Base-by-base conservation (phyloP, 2,113 vertebrate species). In the Labeo catla region DNA sequence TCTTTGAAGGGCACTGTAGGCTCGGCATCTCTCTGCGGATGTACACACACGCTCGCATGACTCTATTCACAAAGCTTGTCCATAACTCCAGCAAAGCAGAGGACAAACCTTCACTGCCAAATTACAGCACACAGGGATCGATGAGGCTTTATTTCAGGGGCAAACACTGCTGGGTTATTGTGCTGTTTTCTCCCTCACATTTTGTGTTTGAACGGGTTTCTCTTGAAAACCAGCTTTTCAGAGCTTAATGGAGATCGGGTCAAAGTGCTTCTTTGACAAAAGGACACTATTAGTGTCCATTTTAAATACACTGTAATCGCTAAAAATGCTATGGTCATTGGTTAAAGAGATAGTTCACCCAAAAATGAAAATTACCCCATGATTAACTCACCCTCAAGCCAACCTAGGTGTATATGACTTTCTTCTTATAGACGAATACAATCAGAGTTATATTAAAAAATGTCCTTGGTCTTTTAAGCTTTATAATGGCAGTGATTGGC, bases 91-190 rank as follows among this genome's bases (percentile, higher is more conserved):
- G 70, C 63, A 80, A 86, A 83, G 83, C 70, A 80, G 50, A 70
- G 49, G 19, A 50, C 70, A 85, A 85, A 84, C 76, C 47, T 86
- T 79, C 83, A 63, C 59, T 87, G 86, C 61, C 73, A 88, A 87
- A 91, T 87, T 57, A 84, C 72, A 84, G 59, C 65, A 36, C 59
- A 72, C 21, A 12, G 79, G 72, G 79, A 91, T 87, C 52, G 8
- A 90, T 86, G 61, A 5, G 78, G 63, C 76, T 90, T 87, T 85
- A 86, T 86, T 68, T 87, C 70, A 85, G 81, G 76, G 63, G 73
- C 82, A 86, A 90, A 85, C 65, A 28, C 36, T 59, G 10, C 23
- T 86, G 15, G 50, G 57, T 10, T 21, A 8, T 43, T 76, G 72
- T 86, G 39, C 54, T 43, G 43, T 57, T 84, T 50, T 87, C 76